Conservation (phyloP, 2,888 invertebrate genomes). For the Rhamphomyia laevipes region DNA sequence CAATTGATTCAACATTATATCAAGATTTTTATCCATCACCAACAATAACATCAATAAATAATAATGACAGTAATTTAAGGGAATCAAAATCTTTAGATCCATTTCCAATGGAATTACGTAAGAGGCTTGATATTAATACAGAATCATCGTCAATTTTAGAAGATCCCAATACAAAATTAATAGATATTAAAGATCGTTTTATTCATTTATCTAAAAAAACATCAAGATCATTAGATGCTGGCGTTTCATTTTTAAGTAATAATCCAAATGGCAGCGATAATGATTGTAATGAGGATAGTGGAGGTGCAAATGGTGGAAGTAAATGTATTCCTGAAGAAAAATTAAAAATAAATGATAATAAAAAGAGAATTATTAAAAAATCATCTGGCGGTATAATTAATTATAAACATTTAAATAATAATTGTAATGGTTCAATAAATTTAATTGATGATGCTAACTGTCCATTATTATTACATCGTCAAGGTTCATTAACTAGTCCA, state of each 20-base stretch:
- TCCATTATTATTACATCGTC: conserved; percentile 32
- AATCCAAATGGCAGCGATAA: conserved; percentile 9
- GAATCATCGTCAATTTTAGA: background rate
- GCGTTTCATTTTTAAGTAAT: conserved; percentile 19
- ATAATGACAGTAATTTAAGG: conserved; percentile 29
- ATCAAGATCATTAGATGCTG: conserved; percentile 33
- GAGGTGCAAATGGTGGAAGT: conserved; percentile 9
- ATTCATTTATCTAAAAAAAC: conserved; percentile 33
- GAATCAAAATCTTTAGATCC: conserved; percentile 56
- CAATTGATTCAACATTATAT: conserved; percentile 29
- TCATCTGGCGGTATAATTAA: conserved; percentile 3
- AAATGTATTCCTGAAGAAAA: background rate
- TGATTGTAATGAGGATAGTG: conserved; percentile 5
- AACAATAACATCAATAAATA: background rate
- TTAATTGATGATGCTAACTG: conserved; percentile 33
- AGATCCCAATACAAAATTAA: background rate
- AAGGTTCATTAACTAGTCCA: conserved; percentile 34
- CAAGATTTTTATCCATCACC: conserved; percentile 19
- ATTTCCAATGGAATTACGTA: conserved; percentile 38
- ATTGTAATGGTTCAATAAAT: conserved; percentile 35
- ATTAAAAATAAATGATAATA: background rate
- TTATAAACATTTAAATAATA: conserved; percentile 35
- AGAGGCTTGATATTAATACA: conserved; percentile 22
- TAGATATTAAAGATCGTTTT: conserved; percentile 21
- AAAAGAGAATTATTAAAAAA: background rate